phyloP scores from a whole-genome alignment of 2,888 invertebrate genomes.

The Biston betularia region DNA sequence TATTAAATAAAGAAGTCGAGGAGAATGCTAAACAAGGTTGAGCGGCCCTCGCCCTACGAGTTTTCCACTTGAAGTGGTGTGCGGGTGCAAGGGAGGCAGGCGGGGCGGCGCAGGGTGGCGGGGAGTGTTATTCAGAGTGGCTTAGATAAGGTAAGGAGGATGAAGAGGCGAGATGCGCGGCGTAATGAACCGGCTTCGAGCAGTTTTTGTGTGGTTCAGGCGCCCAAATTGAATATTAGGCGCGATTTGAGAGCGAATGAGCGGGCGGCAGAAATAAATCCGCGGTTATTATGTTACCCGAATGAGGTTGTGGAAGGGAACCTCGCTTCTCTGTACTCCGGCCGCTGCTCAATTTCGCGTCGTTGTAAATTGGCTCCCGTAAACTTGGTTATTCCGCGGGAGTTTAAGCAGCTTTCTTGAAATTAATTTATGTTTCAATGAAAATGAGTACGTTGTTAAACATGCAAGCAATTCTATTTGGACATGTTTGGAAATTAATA shows the following conservation, averaged over 20 bases:
- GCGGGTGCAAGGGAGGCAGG: constrained; percentile 60
- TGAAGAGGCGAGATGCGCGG: constrained; percentile 84
- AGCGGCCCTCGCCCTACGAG: constrained; percentile 84
- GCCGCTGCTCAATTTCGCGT: constrained; percentile 78
- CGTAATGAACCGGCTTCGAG: constrained; percentile 84
- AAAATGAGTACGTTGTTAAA: constrained; percentile 44
- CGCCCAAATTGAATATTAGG: constrained; percentile 85
- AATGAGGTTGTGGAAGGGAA: constrained; percentile 81
- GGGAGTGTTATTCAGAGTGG: constrained; percentile 81
- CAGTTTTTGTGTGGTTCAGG: constrained; percentile 84
- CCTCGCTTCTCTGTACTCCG: constrained; percentile 66
- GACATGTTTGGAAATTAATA: constrained; percentile 14
- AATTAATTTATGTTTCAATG: constrained; percentile 54
- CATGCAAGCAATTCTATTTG: constrained; percentile 38
- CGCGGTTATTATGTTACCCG: constrained; percentile 84
- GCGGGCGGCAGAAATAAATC: constrained; percentile 83
- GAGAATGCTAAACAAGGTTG: constrained; percentile 86
- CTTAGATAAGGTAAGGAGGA: constrained; percentile 86
- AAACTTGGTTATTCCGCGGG: constrained; percentile 71
- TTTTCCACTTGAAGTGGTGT: constrained; percentile 84
- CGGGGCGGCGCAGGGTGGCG: constrained; percentile 56
- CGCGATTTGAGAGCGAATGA: constrained; percentile 84
- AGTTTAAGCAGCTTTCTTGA: constrained; percentile 65
- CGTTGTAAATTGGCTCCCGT: constrained; percentile 76
- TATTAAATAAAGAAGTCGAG: constrained; percentile 85